Evolutionary conservation across 2,113 vertebrate species (phyloP), one percentile per base, ranked within the genome.

Genomic region (Shinisaurus crocodilurus): DNA sequence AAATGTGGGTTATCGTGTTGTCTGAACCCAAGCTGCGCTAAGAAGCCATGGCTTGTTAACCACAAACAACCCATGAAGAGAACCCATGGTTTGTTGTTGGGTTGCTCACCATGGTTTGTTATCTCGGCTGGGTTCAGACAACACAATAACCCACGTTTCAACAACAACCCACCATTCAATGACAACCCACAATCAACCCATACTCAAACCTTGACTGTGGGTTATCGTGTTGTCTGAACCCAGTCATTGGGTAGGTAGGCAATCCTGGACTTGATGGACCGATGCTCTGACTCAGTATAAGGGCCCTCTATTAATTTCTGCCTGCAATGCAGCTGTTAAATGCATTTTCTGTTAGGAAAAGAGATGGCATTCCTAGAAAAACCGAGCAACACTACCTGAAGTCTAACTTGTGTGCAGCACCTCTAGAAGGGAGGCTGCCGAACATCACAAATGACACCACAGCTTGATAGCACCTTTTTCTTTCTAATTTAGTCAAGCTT

Each of bases 401-500:
- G 67, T 57, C 32, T 43, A 40, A 63, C 63, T 60, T 60, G 57
- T 75, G 37, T 43, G 29, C 32, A 74, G 57, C 60, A 72, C 13
- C 70, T 63, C 81, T 45, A 63, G 69, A 43, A 81, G 65, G 45
- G 23, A 83, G 69, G 60, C 27, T 34, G 69, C 50, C 83, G 79
- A 70, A 63, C 20, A 50, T 50, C 70, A 50, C 69, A 89, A 84
- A 75, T 84, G 69, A 37, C 54, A 76, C 50, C 40, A n/a, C 57
- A 18, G 70, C 81, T 84, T 57, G 34, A 27, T n/a, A 34, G 57
- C 63, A 63, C 70, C 32, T 27, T 89, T 79, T 76, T 75, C 34
- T 80, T 60, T 82, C 74, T 57, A 89, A 88, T 87, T 88, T 74
- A 89, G 69, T 84, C 50, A 76, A 37, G 40, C 84, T 63, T 63